Evolutionary conservation across 2,113 vertebrate species (phyloP).

Genomic region (Tor tambroides): DNA sequence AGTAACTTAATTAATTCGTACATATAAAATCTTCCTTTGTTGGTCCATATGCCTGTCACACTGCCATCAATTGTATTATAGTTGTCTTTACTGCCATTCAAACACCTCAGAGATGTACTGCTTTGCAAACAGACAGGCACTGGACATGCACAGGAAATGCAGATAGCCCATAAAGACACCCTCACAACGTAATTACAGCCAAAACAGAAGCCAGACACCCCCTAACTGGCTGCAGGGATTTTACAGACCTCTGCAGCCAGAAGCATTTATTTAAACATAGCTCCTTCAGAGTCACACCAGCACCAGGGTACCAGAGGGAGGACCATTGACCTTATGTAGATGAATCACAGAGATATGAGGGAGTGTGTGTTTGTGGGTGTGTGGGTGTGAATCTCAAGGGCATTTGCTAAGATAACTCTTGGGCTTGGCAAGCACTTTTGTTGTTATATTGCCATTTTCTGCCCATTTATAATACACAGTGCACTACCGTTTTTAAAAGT

Average conservation of each 20-base stretch:
- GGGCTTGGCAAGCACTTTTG: too few species aligned
- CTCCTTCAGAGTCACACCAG: slow-evolving; percentile 17
- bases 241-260: slow-evolving; percentile 1
- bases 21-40: slow-evolving; percentile 9
- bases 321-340: slow-evolving; percentile 33
- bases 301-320: neutral
- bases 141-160: slow-evolving; percentile 33
- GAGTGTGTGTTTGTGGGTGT: neutral
- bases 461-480: too few species aligned
- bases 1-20: slow-evolving; percentile 13
- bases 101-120: neutral
- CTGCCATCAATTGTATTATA: slow-evolving; percentile 25
- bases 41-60: slow-evolving; percentile 18
- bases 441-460: too few species aligned
- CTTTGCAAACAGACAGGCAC: neutral
- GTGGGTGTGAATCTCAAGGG: neutral
- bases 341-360: neutral
- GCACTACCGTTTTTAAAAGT: too few species aligned
- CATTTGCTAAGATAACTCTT: too few species aligned
- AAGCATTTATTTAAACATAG: slow-evolving; percentile 28
- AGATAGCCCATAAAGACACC: neutral
- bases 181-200: slow-evolving; percentile 41
- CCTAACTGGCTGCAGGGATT: neutral
- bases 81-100: neutral
- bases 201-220: slow-evolving; percentile 19